Evolutionary conservation across 1,140 invertebrate species (phyloP), one percentile per base, ranked within the genome.

Genomic region (Drosophila takahashii): DNA sequence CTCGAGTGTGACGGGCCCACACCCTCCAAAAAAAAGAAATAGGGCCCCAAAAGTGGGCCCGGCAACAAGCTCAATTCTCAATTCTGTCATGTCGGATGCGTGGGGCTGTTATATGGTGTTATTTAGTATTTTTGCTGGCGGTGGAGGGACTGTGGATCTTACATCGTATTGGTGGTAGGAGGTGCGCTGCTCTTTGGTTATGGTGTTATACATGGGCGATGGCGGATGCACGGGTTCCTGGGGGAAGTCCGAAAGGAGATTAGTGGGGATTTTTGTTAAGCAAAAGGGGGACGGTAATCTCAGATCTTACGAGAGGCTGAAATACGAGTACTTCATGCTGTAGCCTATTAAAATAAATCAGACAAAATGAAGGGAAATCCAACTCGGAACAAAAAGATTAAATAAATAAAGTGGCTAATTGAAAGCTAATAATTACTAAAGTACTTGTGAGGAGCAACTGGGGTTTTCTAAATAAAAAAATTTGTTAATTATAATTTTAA

Each of bases 121-220:
- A 47, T 54, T 77, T 73, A 72, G 45, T 76, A 76, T 53, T 64
- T 8, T 32, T 54, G 26, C 57, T 42, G 51, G 36, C 66, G 26
- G 26, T 36, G 41, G 41, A 26, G 36, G 41, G 44, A 34, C 47
- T 15, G 58, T 15, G 67, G 47, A 75, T 86, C 92, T 92, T 91
- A 92, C 92, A 90, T 92, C 92, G 77, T 87, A 91, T 70, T 92
- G 91, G 69, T 90, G 86, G 70, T 85, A 85, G 66, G 79, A 87
- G 69, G 83, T 79, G 73, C 91, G 84, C 76, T 91, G 86, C 77
- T 92, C 91, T 86, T 91, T 92, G 60, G 77, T 77, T 74, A 91
- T 64, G 64, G 77, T 77, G 58, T 92, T 92, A 84, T 86, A 90
- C 78, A 90, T 92, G 54, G 92, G 92, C 71, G 92, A 92, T 77